These are phyloP conservation scores for Scaptomyza cyrtandrae DNA, from an alignment of 2,888 invertebrate species.

Conservation along the genomic window DNA sequence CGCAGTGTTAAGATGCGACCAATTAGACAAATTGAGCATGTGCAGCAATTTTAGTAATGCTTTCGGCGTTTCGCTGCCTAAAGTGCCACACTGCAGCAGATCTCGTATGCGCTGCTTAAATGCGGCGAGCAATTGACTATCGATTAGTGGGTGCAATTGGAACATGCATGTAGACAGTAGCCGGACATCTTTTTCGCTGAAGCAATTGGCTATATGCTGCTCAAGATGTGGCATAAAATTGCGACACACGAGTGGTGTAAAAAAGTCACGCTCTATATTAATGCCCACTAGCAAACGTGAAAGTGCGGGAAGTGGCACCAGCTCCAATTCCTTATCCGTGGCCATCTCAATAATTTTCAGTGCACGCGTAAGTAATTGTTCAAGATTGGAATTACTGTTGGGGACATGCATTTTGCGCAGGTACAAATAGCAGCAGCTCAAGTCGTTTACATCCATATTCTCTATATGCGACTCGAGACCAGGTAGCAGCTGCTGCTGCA, in stretches of 20 bases:
- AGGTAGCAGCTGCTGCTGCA: slow-evolving; percentile 49
- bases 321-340: slow-evolving; percentile 50
- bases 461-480: slow-evolving; percentile 73
- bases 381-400: slow-evolving; percentile 77
- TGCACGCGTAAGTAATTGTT: slow-evolving; percentile 78
- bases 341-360: slow-evolving; percentile 68
- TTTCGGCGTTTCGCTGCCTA: slow-evolving; percentile 72
- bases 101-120: slow-evolving; percentile 83
- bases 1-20: slow-evolving; percentile 83
- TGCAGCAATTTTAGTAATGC: slow-evolving; percentile 80
- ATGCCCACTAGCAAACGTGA: slow-evolving; percentile 85
- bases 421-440: slow-evolving; percentile 85
- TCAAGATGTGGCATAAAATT: slow-evolving; percentile 84
- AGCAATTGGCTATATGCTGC: slow-evolving; percentile 78
- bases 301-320: slow-evolving; percentile 81
- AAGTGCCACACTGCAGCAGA: slow-evolving; percentile 76
- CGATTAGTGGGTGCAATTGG: slow-evolving; percentile 83
- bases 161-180: slow-evolving; percentile 85
- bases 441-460: slow-evolving; percentile 82
- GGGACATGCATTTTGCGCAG: slow-evolving; percentile 85
- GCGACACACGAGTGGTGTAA: slow-evolving; percentile 83
- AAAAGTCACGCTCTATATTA: slow-evolving; percentile 82
- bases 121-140: slow-evolving; percentile 77
- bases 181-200: slow-evolving; percentile 83
- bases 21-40: slow-evolving; percentile 85